Conservation (phyloP, 2,888 invertebrate genomes). For the Rhopalosiphum nymphaeae region DNA sequence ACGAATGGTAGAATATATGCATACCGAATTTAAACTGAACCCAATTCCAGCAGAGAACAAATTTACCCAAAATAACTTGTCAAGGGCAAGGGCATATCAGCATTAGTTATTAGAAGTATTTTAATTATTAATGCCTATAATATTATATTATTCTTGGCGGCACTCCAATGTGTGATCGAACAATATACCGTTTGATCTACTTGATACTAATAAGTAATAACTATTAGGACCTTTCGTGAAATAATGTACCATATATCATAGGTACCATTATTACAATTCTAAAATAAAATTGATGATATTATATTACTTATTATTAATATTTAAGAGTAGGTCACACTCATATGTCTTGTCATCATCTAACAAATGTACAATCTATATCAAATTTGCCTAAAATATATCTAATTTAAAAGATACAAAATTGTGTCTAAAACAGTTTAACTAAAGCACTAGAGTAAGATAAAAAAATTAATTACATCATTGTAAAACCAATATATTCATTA, state of each 20-base stretch:
- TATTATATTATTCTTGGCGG: neutral
- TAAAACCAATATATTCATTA: neutral
- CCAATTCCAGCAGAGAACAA: neutral
- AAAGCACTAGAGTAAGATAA: too few relatives aligned
- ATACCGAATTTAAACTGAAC: neutral
- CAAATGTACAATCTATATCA: too few relatives aligned
- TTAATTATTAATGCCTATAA: slow-evolving; percentile 1
- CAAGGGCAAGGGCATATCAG: neutral
- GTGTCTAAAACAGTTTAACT: too few relatives aligned
- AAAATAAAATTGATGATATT: neutral
- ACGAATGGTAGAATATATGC: neutral
- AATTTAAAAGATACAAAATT: too few relatives aligned
- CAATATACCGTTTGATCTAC: neutral
- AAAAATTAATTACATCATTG: neutral
- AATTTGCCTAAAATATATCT: too few relatives aligned
- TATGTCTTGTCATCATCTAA: too few relatives aligned
- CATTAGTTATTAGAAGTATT: neutral
- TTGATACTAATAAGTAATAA: neutral
- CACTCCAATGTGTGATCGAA: neutral
- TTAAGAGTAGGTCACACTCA: neutral
- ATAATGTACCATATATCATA: neutral
- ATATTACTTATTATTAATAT: neutral
- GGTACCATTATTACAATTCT: neutral
- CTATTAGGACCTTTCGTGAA: neutral
- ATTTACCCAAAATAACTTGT: neutral